Conservation (phyloP, 2,113 vertebrate genomes). For the Pithys albifrons region DNA sequence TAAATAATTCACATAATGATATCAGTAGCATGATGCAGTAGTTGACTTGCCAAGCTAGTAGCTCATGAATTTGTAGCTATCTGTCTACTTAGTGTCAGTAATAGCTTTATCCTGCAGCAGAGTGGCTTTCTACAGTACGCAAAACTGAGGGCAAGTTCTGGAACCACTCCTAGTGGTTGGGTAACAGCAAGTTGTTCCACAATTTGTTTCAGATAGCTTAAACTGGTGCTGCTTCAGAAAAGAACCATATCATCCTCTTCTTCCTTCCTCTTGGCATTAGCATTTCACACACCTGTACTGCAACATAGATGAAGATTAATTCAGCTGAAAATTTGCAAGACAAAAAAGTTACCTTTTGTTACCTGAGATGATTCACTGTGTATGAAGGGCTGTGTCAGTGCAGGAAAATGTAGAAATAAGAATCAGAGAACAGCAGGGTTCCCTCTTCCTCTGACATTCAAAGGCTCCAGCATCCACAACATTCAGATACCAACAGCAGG, state of each 20-base stretch:
- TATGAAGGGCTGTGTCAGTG: not conserved
- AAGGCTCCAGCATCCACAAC: not conserved
- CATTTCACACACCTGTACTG: not conserved
- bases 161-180: not conserved
- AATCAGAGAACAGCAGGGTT: not conserved
- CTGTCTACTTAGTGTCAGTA: not conserved
- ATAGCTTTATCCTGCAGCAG: not conserved
- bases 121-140: not conserved
- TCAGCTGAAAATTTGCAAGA: not conserved
- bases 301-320: not conserved
- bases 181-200: not conserved
- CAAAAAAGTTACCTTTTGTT: not conserved
- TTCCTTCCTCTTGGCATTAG: not conserved
- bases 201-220: not conserved
- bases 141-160: not conserved
- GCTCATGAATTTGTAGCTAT: not conserved
- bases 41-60: not conserved
- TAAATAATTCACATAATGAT: not conserved
- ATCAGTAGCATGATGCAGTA: not conserved
- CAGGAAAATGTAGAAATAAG: not conserved
- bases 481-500: not conserved
- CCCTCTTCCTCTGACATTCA: not conserved
- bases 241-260: not conserved
- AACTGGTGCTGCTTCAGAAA: not conserved
- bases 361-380: not conserved